A percentile compares a stretch with the other conserved stretches of the same genome.
Conservation (phyloP, 1,140 invertebrate species). For the Coptotermes formosanus region DNA sequence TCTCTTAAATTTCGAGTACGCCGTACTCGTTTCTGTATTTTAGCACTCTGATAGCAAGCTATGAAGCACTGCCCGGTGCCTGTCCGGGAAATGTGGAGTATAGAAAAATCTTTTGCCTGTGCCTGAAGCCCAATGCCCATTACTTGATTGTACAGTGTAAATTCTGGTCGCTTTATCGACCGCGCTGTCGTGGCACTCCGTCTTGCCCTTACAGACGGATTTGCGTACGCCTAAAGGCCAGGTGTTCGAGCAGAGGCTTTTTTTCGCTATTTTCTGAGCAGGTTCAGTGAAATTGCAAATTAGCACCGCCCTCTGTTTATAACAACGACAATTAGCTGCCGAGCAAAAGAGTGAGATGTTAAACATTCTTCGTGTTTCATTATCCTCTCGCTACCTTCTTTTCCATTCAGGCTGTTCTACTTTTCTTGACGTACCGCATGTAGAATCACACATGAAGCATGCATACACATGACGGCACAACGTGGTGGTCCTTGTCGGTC, state of each 20-base stretch:
- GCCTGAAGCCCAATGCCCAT: too few relatives aligned
- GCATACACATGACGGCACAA: slow-evolving; percentile 18
- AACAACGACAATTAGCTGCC: not conserved
- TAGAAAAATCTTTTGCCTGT: too few relatives aligned
- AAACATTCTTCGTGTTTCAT: not conserved
- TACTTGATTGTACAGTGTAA: too few relatives aligned
- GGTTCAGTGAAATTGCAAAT: not conserved
- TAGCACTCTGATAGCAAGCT: too few relatives aligned
- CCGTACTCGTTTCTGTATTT: too few relatives aligned
- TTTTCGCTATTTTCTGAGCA: not conserved
- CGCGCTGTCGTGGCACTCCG: too few relatives aligned
- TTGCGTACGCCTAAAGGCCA: too few relatives aligned
- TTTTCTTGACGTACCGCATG: not conserved
- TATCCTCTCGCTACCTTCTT: not conserved
- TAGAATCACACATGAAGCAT: slow-evolving; percentile 19
- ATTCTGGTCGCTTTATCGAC: too few relatives aligned
- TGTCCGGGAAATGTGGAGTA: too few relatives aligned
- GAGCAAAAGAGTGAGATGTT: slow-evolving; percentile 2
- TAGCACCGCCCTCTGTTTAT: not conserved
- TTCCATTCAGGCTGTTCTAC: not conserved
- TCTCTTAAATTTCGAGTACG: too few relatives aligned
- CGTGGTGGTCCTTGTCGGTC: slow-evolving; percentile 1
- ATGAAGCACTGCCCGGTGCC: too few relatives aligned
- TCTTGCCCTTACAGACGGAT: too few relatives aligned
- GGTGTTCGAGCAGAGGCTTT: not conserved